These are phyloP conservation scores for Adelognathus sp. DNA, from an alignment of 2,888 invertebrate genomes.

Conservation along the genomic window DNA sequence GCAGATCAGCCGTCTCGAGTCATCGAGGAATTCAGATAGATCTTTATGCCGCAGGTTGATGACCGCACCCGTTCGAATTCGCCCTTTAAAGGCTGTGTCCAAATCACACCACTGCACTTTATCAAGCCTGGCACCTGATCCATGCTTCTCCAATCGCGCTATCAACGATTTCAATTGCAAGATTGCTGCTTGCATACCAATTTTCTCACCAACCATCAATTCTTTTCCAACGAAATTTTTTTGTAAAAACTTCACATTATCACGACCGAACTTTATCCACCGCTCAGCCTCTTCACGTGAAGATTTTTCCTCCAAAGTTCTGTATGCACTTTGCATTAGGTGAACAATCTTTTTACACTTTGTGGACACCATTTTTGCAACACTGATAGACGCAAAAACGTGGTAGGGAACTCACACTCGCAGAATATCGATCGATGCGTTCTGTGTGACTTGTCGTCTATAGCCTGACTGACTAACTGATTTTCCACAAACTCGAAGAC, in stretches of 20 bases:
- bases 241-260: background rate
- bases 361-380: background rate
- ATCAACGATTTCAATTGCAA: background rate
- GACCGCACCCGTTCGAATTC: conserved; percentile 37
- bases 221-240: background rate
- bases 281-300: background rate
- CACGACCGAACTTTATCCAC: background rate
- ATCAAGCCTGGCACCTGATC: background rate
- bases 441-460: too few relatives aligned
- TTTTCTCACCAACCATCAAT: background rate
- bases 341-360: background rate
- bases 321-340: background rate
- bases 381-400: too few relatives aligned
- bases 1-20: background rate
- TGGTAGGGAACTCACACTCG: too few relatives aligned
- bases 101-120: conserved; percentile 13
- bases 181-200: background rate
- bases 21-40: conserved; percentile 18
- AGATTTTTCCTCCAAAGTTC: background rate
- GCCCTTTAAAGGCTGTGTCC: conserved; percentile 6
- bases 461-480: too few relatives aligned
- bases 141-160: background rate
- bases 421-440: too few relatives aligned
- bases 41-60: conserved; percentile 36
- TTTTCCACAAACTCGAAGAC: too few relatives aligned